Evolutionary conservation across 1,140 invertebrate species (phyloP), one percentile per base, ranked within the genome.

Genomic region (Popillia japonica): DNA sequence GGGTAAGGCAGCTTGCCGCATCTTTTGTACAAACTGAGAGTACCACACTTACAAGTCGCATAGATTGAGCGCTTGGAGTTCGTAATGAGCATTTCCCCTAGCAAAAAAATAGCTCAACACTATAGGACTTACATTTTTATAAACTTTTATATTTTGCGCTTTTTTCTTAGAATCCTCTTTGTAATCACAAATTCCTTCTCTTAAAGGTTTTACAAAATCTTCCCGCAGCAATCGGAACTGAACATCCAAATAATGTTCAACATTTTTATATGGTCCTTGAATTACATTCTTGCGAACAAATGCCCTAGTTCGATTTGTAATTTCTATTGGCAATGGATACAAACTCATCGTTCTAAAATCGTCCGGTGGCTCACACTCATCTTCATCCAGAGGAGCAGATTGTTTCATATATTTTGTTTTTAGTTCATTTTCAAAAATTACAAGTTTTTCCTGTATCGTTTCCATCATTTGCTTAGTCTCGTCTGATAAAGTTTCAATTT

Each of bases 171-270:
- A 11, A 74, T 42, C n/a, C 4, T 74, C 72, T 14, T 14, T 27
- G 40, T 41, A 87, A 27, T 83, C 82, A 85, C 86, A 74, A 84
- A 92, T 87, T 72, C 90, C 90, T 72, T 88, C 87, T 7, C 91
- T 82, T 48, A 94, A 81, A 2, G 92, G 92, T 0, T 84, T 83
- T 48, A 90, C 87, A 86, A 93, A 93, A 86, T 96, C 95, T 87
- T 96, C 94, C 10, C 93, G 85, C 22, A 96, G 85, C 2, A 96
- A 86, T 10, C 93, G 86, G 83, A 94, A 95, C 81, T 96, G 95
- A 0, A 92, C 89, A 82, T 95, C 93, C 10, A 96, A 85, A 83
- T 96, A 96, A 80, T 95, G 90, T 34, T 93, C 88, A 0, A 91
- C 87, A 83, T 89, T 86, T 6, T 86, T 80, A 84, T 94, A 95